These are phyloP conservation scores for Macrotrachela quadricornifera DNA, from an alignment of 1,140 invertebrate genomes.

Conservation along the genomic window DNA sequence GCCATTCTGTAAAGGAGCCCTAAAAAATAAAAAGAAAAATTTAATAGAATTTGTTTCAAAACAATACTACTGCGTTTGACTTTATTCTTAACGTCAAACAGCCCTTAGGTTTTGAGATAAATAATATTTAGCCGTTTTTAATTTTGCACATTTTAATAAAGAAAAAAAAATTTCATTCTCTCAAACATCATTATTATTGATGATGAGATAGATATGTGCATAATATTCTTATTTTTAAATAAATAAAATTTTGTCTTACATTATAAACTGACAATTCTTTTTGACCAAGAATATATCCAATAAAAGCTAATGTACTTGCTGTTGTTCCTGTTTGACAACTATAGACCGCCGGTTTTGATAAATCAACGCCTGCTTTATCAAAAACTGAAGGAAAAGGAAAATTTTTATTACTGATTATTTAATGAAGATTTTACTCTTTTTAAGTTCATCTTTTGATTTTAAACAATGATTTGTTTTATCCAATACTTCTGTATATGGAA, in stretches of 20 bases:
- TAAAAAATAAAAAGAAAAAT: not conserved
- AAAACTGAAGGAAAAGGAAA: not conserved
- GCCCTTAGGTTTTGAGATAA: not conserved
- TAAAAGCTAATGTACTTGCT: conserved; percentile 3
- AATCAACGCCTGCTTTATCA: not conserved
- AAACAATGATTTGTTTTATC: not conserved
- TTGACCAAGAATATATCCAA: conserved; percentile 1
- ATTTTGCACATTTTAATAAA: too few species aligned
- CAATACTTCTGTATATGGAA: conserved; percentile 4
- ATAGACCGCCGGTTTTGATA: not conserved
- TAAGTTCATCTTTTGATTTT: conserved; percentile 1
- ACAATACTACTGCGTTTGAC: too few species aligned
- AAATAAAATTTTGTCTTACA: not conserved
- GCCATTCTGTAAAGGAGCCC: conserved; percentile 8
- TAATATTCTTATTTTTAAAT: too few species aligned
- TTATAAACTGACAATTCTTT: not conserved
- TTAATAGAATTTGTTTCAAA: not conserved
- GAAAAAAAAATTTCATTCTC: too few species aligned
- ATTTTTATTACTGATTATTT: not conserved
- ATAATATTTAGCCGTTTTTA: not conserved
- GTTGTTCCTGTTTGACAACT: conserved; percentile 8
- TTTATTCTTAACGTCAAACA: not conserved
- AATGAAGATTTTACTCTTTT: not conserved
- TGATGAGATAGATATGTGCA: too few species aligned
- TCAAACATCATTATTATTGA: too few species aligned